These are phyloP conservation scores for Muraenolepis orangiensis DNA, from an alignment of 2,797 vertebrate species.

Conservation along the genomic window DNA sequence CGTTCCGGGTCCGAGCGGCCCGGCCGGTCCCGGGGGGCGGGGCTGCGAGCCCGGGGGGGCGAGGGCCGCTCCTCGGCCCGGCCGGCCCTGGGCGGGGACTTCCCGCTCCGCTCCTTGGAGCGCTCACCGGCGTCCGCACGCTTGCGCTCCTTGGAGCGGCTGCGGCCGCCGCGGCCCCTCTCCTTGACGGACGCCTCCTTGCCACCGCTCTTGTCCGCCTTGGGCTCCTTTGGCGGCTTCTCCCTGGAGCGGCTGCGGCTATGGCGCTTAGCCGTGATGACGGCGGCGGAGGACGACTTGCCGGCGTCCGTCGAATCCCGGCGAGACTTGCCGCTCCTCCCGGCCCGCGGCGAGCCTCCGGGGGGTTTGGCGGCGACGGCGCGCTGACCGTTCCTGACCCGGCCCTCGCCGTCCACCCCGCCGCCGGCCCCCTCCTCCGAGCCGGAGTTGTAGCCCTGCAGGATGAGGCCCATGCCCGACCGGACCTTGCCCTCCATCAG, in stretches of 20 bases:
- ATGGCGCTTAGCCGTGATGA: too few relatives aligned
- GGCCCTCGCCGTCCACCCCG: slow-evolving; percentile 79
- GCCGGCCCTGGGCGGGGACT: slow-evolving; percentile 76
- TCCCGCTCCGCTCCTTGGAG: slow-evolving; percentile 83
- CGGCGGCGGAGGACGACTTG: slow-evolving; percentile 80
- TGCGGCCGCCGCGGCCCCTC: slow-evolving; percentile 71
- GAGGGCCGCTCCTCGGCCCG: slow-evolving; percentile 76
- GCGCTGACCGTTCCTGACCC: slow-evolving; percentile 85
- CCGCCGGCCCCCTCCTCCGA: slow-evolving; percentile 80
- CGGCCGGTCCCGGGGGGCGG: slow-evolving; percentile 78
- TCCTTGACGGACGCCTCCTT: slow-evolving; percentile 65
- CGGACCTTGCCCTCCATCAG: slow-evolving; percentile 89
- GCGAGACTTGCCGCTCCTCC: slow-evolving; percentile 78
- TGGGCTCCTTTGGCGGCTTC: slow-evolving; percentile 80
- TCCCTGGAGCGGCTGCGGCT: slow-evolving; percentile 82
- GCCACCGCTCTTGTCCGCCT: slow-evolving; percentile 80
- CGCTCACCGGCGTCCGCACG: slow-evolving; percentile 81
- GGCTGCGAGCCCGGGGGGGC: slow-evolving; percentile 68
- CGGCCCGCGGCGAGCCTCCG: slow-evolving; percentile 69
- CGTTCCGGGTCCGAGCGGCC: slow-evolving; percentile 78
- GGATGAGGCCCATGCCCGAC: slow-evolving; percentile 96
- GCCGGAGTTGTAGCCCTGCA: slow-evolving; percentile 97
- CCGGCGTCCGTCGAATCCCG: slow-evolving; percentile 80
- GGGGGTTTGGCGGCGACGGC: slow-evolving; percentile 60
- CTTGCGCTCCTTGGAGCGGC: slow-evolving; percentile 88